Evolutionary conservation across 2,113 vertebrate genomes (phyloP).

Genomic region (Conger conger): DNA sequence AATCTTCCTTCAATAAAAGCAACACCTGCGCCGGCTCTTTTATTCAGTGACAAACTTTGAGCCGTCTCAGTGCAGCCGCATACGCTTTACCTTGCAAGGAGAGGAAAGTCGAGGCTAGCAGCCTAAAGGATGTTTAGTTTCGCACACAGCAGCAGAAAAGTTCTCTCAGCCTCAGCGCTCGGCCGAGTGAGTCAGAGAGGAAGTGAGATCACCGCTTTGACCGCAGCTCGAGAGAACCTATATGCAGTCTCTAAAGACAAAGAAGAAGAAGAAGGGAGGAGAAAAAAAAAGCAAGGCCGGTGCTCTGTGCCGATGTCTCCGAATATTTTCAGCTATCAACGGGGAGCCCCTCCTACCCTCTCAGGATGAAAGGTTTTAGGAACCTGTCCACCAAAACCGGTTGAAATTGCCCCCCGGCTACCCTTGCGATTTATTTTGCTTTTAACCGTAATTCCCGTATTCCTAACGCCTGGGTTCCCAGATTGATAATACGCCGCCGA

Average conservation of each 20-base stretch:
- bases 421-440: background rate
- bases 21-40: background rate
- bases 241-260: background rate
- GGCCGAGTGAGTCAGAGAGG: conserved; percentile 69
- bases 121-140: conserved; percentile 13
- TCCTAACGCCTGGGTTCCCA: background rate
- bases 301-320: background rate
- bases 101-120: background rate
- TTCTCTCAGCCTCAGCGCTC: background rate
- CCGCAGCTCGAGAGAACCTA: conserved; percentile 51
- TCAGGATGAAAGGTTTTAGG: too few species aligned
- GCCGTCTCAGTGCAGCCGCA: background rate
- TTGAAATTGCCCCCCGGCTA: background rate
- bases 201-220: conserved; percentile 63
- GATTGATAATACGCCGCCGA: background rate
- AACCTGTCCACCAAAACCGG: background rate
- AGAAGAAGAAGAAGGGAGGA: background rate
- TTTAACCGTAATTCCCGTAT: background rate
- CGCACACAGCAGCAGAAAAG: background rate
- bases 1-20: background rate
- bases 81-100: background rate
- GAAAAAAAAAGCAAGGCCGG: background rate
- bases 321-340: background rate
- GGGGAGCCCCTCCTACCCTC: too few species aligned
- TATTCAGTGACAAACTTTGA: background rate